These are phyloP conservation scores for Vireo griseus DNA, from an alignment of 2,797 vertebrate species.

Conservation along the genomic window DNA sequence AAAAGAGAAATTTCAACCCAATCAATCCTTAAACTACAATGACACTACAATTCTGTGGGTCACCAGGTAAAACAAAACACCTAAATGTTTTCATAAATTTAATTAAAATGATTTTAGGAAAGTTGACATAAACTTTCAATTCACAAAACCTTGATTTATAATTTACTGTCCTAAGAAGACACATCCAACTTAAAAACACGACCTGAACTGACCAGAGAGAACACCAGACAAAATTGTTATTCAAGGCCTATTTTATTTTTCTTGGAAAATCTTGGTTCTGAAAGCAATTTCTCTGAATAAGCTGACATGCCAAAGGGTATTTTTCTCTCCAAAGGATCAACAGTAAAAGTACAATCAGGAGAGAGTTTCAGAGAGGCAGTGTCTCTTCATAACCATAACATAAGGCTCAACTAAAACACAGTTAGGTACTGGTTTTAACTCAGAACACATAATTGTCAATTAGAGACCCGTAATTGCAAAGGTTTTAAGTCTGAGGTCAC, in stretches of 20 bases:
- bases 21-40: background rate
- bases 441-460: conserved; percentile 9
- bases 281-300: background rate
- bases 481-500: conserved; percentile 18
- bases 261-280: background rate
- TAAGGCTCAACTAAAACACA: background rate
- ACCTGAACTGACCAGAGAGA: background rate
- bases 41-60: background rate
- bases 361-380: background rate
- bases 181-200: background rate
- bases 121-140: background rate
- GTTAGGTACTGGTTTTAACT: background rate
- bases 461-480: background rate
- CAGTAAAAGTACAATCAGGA: background rate
- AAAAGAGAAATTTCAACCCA: background rate
- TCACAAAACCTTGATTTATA: background rate
- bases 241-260: background rate
- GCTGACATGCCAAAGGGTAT: background rate
- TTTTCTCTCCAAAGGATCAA: background rate
- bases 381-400: background rate
- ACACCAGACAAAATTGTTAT: background rate
- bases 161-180: background rate
- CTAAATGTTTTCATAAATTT: background rate
- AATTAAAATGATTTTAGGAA: background rate
- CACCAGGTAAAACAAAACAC: background rate